Percentiles rank a stretch among this genome's conserved stretches.
These are phyloP conservation scores for Pachyseris speciosa DNA, from an alignment of 64 coral and sea anemone species.

Conservation along the genomic window DNA sequence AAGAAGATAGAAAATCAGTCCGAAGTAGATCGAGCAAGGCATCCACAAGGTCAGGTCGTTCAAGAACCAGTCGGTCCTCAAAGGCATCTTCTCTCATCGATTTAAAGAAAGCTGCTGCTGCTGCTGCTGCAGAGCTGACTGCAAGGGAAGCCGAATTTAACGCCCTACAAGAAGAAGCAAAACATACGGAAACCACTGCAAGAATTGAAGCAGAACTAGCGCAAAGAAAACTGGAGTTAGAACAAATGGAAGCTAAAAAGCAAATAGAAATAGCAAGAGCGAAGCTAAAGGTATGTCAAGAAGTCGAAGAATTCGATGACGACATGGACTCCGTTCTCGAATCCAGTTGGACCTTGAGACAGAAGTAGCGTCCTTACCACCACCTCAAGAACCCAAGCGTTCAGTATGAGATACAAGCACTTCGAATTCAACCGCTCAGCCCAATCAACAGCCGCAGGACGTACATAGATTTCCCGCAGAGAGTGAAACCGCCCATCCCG, in stretches of 20 bases:
- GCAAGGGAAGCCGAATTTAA: background rate
- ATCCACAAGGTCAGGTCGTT: background rate
- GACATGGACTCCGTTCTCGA: background rate
- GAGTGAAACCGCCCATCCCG: background rate
- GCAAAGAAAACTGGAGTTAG: background rate
- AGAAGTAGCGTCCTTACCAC: background rate
- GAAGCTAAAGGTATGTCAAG: too few relatives aligned
- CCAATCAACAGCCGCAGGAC: background rate
- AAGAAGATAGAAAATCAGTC: background rate
- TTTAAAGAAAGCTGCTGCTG: constrained; percentile 11
- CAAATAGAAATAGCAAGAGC: background rate
- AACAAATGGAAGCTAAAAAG: background rate
- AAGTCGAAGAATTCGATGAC: background rate
- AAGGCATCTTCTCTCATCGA: background rate
- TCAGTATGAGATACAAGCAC: background rate
- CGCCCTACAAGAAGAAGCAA: background rate
- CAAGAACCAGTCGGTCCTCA: background rate
- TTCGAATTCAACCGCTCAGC: too few relatives aligned
- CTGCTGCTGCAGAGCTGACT: background rate
- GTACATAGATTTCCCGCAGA: background rate
- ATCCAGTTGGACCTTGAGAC: background rate
- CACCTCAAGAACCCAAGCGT: background rate
- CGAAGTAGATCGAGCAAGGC: background rate
- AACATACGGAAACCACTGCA: background rate
- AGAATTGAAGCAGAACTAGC: background rate